A percentile compares a stretch with the other conserved stretches of the same genome.
phyloP scores from a whole-genome alignment of 2,113 vertebrate species.

The Plecotus auritus region DNA sequence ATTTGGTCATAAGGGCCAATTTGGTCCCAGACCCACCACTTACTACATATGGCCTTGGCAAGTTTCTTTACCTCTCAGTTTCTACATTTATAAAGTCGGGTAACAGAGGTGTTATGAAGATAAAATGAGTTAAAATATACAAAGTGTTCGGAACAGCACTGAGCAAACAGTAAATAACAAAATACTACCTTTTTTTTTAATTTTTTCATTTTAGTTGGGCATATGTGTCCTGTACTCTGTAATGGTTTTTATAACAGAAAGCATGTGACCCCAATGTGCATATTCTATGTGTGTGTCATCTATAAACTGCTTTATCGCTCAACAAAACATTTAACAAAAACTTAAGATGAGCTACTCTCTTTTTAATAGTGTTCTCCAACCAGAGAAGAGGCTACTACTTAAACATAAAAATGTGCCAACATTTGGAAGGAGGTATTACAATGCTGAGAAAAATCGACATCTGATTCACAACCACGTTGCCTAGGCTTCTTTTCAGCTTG shows the following conservation, averaged over 20 bases:
- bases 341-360: not conserved
- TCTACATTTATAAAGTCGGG: not conserved
- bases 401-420: not conserved
- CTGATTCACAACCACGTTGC: not conserved
- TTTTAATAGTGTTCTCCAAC: not conserved
- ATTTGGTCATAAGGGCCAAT: not conserved
- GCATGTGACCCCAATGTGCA: not conserved
- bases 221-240: not conserved
- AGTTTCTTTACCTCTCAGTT: not conserved
- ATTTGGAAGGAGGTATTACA: constrained; percentile 9
- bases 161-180: not conserved
- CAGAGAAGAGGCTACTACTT: not conserved
- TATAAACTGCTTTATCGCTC: not conserved
- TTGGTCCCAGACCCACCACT: not conserved
- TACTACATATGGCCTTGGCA: not conserved
- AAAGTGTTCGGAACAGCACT: not conserved
- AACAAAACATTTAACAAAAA: not conserved
- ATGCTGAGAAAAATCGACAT: not conserved
- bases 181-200: not conserved
- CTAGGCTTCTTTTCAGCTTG: not conserved
- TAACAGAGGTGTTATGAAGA: not conserved
- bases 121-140: not conserved
- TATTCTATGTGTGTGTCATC: not conserved
- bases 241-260: not conserved
- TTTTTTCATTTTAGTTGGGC: not conserved